Evolutionary conservation across 2,113 vertebrate species (phyloP).

Genomic region (Setophaga kirtlandii): DNA sequence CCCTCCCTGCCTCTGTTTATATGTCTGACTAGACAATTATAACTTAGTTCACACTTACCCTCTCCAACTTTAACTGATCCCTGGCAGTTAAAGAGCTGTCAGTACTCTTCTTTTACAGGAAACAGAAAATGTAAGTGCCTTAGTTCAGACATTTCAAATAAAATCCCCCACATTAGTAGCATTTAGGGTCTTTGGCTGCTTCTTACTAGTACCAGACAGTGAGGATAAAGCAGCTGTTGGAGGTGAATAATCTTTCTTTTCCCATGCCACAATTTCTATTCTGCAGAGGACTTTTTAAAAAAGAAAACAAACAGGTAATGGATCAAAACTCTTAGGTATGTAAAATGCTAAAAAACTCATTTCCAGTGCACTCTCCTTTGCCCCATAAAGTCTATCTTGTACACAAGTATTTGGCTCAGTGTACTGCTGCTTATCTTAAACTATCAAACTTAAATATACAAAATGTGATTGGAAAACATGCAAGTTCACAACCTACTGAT

Average conservation of each 20-base stretch:
- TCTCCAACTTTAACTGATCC: background rate
- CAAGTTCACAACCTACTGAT: background rate
- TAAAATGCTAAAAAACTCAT: background rate
- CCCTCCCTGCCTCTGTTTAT: background rate
- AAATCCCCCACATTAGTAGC: background rate
- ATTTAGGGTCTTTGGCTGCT: background rate
- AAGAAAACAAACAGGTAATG: background rate
- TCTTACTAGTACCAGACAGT: background rate
- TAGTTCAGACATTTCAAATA: background rate
- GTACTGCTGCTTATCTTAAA: background rate
- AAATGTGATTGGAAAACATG: slow-evolving; percentile 7
- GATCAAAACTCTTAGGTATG: background rate
- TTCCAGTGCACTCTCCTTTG: background rate
- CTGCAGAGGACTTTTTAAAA: background rate
- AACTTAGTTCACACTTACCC: background rate
- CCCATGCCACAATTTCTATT: background rate
- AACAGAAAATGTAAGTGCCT: background rate
- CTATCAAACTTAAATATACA: background rate
- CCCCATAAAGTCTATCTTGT: background rate
- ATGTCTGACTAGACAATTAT: background rate
- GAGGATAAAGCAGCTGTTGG: background rate
- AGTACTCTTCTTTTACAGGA: background rate
- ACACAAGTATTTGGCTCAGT: background rate
- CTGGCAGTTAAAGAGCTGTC: background rate
- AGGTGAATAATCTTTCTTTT: background rate